Evolutionary conservation across 1,140 invertebrate genomes (phyloP), one percentile per base, ranked within the genome.

Genomic region (Sogatella furcifera): DNA sequence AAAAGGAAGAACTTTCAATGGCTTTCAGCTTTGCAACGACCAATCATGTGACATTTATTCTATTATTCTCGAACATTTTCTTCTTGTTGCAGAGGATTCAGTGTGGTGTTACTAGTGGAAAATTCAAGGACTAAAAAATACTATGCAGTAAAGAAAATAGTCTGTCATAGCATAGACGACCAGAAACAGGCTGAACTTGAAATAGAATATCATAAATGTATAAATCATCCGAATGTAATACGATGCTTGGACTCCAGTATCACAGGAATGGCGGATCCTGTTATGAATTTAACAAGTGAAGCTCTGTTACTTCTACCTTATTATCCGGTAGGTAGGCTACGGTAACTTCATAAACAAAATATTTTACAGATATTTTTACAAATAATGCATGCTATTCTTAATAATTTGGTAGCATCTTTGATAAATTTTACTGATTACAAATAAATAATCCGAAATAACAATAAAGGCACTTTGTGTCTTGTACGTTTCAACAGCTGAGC

Each of bases 111-210:
- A 66, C 74, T 93, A 62, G 83, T 88, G 2, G 86, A 92, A 72
- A 85, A 91, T 73, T 66, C 74, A n/a, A 60, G 74, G n/a, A 85
- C 80, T 10, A 82, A 82, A 65, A 83, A 84, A 62, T 77, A 80
- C 59, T 92, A 82, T 78, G 91, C 90, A 11, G 71, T 92, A 41
- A 94, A 94, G 75, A 80, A 86, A 68, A 90, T 93, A 46, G 79
- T 81, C 44, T 91, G 88, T 70, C 88, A 92, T 73, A 82, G 84
- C 56, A 75, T 82, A 62, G 86, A 90, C 62, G 90, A 94, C 70
- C 85, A 91, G 68, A 79, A 81, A 66, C 72, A 81, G 61, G 89
- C 88, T 0, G 69, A 84, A 63, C 78, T 81, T 64, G 90, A 94
- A 78, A 83, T 90, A 55, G 83, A 89, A 64, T 84, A 86, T 67